A percentile compares a stretch with the other conserved stretches of the same genome.
phyloP scores from a whole-genome alignment of 64 coral and sea anemone species.

The Montipora efflorescens region DNA sequence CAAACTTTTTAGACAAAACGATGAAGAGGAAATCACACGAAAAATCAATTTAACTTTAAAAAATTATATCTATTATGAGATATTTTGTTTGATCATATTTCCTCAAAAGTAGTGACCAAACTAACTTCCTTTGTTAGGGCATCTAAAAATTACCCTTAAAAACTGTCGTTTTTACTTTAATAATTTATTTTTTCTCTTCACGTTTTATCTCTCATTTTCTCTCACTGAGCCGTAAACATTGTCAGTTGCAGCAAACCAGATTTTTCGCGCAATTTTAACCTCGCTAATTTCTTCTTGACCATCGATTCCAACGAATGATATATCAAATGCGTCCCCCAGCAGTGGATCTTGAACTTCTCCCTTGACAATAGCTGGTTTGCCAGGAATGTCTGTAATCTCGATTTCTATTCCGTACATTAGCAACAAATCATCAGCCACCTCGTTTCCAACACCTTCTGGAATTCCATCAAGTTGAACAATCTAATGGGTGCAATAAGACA shows the following conservation, averaged over 20 bases:
- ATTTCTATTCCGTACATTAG: conserved; percentile 37
- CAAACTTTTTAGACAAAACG: too few relatives aligned
- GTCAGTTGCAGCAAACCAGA: conserved; percentile 56
- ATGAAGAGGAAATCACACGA: too few relatives aligned
- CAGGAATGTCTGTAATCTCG: conserved; percentile 48
- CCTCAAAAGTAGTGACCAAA: too few relatives aligned
- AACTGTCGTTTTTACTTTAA: too few relatives aligned
- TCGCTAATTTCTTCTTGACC: conserved; percentile 59
- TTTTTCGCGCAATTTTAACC: conserved; percentile 66
- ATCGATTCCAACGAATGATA: conserved; percentile 50
- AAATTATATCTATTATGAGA: too few relatives aligned
- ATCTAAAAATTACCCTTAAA: too few relatives aligned
- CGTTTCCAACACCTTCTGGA: conserved; percentile 29
- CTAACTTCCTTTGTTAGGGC: too few relatives aligned
- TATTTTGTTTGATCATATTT: too few relatives aligned
- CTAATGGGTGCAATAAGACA: neutral
- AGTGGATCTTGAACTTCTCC: conserved; percentile 30
- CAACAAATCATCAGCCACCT: neutral
- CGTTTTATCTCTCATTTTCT: too few relatives aligned
- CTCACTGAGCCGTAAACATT: neutral
- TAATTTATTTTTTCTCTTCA: too few relatives aligned
- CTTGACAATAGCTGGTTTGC: neutral
- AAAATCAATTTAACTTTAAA: too few relatives aligned
- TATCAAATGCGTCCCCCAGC: neutral
- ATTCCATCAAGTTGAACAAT: conserved; percentile 39